A percentile compares a stretch with the other conserved stretches of the same genome.
Evolutionary conservation across 2,797 vertebrate species (phyloP).

Genomic region (Etheostoma perlongum): DNA sequence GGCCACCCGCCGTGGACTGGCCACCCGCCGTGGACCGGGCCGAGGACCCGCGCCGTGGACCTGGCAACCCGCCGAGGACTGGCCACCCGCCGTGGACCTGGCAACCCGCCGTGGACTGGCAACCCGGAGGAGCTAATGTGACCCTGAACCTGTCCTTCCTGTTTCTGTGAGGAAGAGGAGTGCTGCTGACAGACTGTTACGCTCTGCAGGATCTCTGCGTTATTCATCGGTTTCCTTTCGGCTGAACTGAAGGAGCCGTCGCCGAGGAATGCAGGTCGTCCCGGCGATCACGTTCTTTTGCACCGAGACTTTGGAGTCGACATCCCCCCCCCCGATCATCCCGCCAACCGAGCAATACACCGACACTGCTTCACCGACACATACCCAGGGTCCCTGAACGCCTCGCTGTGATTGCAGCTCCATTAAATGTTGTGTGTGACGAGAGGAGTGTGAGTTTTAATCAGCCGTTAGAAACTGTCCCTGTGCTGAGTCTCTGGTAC

Average conservation of each 20-base stretch:
- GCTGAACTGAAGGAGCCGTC: conserved; percentile 51
- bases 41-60: conserved; percentile 7
- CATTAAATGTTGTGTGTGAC: conserved; percentile 49
- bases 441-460: conserved; percentile 39
- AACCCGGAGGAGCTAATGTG: conserved; percentile 40
- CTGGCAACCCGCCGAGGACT: conserved; percentile 5
- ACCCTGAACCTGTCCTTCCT: conserved; percentile 32
- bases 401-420: conserved; percentile 23
- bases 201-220: conserved; percentile 37
- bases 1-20: background rate
- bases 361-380: conserved; percentile 33
- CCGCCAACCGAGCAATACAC: conserved; percentile 58
- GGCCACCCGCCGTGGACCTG: conserved; percentile 2
- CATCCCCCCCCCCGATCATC: conserved; percentile 6
- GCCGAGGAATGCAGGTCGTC: conserved; percentile 72
- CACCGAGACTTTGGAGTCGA: conserved; percentile 43
- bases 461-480: conserved; percentile 7
- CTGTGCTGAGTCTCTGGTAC: background rate
- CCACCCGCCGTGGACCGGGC: background rate
- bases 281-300: conserved; percentile 54
- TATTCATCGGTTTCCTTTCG: conserved; percentile 9
- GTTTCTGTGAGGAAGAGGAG: conserved; percentile 39
- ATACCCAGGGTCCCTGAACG: conserved; percentile 15
- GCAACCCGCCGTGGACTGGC: background rate
- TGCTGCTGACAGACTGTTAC: conserved; percentile 70